A percentile compares a stretch with the other conserved stretches of the same genome.
phyloP scores from a whole-genome alignment of 2,797 vertebrate species.

The Rhynchotus rufescens region DNA sequence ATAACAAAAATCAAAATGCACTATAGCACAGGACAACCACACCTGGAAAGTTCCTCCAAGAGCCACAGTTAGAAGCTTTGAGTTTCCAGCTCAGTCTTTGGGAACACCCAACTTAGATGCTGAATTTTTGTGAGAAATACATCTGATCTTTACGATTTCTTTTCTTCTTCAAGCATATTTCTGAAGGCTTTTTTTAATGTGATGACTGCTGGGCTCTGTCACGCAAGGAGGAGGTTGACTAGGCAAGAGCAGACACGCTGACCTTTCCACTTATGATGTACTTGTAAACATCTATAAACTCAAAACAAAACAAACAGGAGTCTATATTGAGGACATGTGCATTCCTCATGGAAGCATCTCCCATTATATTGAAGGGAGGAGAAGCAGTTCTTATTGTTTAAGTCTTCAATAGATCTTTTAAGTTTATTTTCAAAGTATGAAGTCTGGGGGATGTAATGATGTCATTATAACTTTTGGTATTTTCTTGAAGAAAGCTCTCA shows the following conservation, averaged over 20 bases:
- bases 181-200: neutral
- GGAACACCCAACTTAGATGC: neutral
- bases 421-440: slow-evolving; percentile 5
- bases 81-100: neutral
- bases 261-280: neutral
- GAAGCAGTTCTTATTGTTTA: neutral
- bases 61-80: neutral
- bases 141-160: neutral
- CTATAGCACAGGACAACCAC: neutral
- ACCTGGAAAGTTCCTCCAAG: neutral
- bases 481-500: neutral
- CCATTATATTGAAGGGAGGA: fast-evolving
- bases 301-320: neutral
- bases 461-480: neutral
- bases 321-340: neutral
- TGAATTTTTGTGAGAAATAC: neutral
- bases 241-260: slow-evolving; percentile 31
- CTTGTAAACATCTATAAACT: neutral
- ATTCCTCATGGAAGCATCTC: neutral
- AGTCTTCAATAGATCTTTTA: neutral
- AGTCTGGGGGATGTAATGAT: neutral
- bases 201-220: neutral
- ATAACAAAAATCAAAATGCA: neutral
- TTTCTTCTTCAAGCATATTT: neutral
- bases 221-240: neutral